A percentile compares a stretch with the other conserved stretches of the same genome.
These are phyloP conservation scores for Megastigmus dorsalis DNA, from an alignment of 2,888 invertebrate species.

Conservation along the genomic window DNA sequence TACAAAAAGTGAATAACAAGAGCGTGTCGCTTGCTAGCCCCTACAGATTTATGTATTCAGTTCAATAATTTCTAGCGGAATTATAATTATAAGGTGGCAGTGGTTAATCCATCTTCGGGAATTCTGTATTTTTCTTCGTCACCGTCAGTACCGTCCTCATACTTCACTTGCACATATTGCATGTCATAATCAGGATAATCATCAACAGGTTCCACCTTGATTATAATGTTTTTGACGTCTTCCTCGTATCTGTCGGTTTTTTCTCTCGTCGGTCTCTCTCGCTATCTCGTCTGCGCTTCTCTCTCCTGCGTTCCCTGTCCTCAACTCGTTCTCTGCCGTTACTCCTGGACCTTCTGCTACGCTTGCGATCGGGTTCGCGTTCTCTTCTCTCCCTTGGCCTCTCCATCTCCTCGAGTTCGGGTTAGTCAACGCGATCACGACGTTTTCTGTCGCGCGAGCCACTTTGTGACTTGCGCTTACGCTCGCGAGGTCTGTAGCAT, in stretches of 20 bases:
- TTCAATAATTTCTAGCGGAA: conserved; percentile 70
- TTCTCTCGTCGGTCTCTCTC: conserved; percentile 77
- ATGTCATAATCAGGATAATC: conserved; percentile 86
- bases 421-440: conserved; percentile 76
- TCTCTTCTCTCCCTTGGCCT: conserved; percentile 71
- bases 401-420: conserved; percentile 77
- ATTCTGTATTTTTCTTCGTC: conserved; percentile 86
- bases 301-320: conserved; percentile 75
- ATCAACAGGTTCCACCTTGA: conserved; percentile 89
- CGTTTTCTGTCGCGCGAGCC: conserved; percentile 76
- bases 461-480: conserved; percentile 67
- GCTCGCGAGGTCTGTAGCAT: conserved; percentile 81
- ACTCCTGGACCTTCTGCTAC: conserved; percentile 71
- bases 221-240: conserved; percentile 83
- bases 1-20: no score
- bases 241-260: conserved; percentile 73
- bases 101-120: no score
- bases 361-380: conserved; percentile 72
- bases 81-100: conserved; percentile 66
- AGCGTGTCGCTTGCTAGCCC: no score
- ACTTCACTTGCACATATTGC: conserved; percentile 81
- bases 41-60: no score
- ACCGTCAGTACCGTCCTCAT: conserved; percentile 82
- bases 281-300: conserved; percentile 76
- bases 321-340: conserved; percentile 73